A percentile compares a stretch with the other conserved stretches of the same genome.
Evolutionary conservation across 2,797 vertebrate species (phyloP).

Genomic region (Cheirogaleus major): DNA sequence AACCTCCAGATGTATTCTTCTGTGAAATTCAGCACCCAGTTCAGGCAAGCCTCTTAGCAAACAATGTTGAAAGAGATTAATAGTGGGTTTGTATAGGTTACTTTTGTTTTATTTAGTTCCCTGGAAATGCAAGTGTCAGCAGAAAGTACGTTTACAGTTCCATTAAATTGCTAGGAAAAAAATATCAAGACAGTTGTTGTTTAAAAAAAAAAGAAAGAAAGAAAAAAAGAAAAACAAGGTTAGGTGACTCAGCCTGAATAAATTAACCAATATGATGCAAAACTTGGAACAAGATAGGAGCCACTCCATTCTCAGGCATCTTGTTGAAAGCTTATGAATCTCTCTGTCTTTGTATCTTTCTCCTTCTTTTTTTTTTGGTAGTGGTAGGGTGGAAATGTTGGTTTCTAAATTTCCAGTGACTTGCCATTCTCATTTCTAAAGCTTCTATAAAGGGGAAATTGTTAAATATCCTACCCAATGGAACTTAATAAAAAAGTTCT

Average conservation of each 20-base stretch:
- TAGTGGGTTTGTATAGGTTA: not conserved
- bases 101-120: slow-evolving; percentile 45
- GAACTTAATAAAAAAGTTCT: not conserved
- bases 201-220: slow-evolving; percentile 24
- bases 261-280: slow-evolving; percentile 43
- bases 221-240: slow-evolving; percentile 24
- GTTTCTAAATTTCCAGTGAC: slow-evolving; percentile 28
- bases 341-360: not conserved
- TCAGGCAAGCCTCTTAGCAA: slow-evolving; percentile 8
- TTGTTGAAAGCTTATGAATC: not conserved
- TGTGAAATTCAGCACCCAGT: slow-evolving; percentile 31
- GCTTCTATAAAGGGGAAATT: not conserved
- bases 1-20: not conserved
- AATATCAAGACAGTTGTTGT: slow-evolving; percentile 37
- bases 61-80: not conserved
- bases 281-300: slow-evolving; percentile 1
- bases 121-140: slow-evolving; percentile 47
- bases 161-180: slow-evolving; percentile 49
- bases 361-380: not conserved
- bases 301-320: not conserved
- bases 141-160: slow-evolving; percentile 45
- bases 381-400: not conserved
- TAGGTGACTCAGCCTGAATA: slow-evolving; percentile 61
- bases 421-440: not conserved
- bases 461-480: not conserved